A percentile compares a stretch with the other conserved stretches of the same genome.
These are phyloP conservation scores for Pagetopsis macropterus DNA, from an alignment of 2,797 vertebrate species.

Conservation along the genomic window DNA sequence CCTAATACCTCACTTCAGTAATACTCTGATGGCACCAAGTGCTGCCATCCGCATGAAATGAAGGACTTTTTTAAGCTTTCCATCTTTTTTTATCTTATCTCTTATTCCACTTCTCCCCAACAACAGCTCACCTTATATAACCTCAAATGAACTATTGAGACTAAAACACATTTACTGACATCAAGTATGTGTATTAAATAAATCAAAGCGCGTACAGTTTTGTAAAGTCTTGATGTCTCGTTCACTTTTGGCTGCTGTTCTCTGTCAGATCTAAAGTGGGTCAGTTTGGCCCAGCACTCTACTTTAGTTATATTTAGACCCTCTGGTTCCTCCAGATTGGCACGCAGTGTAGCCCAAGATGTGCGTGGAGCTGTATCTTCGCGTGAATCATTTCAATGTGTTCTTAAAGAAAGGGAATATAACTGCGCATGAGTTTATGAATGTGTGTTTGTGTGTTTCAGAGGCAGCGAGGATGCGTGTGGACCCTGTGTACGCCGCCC, in stretches of 20 bases:
- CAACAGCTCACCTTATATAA: conserved; percentile 28
- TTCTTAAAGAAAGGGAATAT: conserved; percentile 14
- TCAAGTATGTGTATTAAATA: conserved; percentile 34
- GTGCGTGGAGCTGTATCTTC: conserved; percentile 35
- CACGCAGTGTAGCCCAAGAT: conserved; percentile 38
- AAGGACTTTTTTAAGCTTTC: conserved; percentile 49
- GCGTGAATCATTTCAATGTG: conserved; percentile 26
- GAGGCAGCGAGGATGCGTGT: conserved; percentile 79
- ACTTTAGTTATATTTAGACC: conserved; percentile 71
- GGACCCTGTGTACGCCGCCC: conserved; percentile 91
- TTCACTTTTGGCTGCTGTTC: conserved; percentile 60
- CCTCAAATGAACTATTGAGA: conserved; percentile 18
- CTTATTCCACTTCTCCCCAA: conserved; percentile 45
- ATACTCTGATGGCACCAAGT: conserved; percentile 19
- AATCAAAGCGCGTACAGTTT: conserved; percentile 35
- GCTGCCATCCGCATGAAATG: conserved; percentile 19
- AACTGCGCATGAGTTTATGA: conserved; percentile 22
- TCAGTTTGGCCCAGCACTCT: conserved; percentile 62
- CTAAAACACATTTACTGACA: conserved; percentile 42
- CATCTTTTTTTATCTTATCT: conserved; percentile 54
- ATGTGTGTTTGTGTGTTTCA: conserved; percentile 59
- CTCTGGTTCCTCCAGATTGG: conserved; percentile 47
- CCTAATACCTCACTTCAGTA: conserved; percentile 39
- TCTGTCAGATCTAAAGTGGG: conserved; percentile 70
- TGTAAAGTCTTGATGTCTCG: conserved; percentile 57